Percentiles rank a stretch among this genome's conserved stretches.
phyloP scores from a whole-genome alignment of 2,113 vertebrate species.

The Heptranchias perlo region DNA sequence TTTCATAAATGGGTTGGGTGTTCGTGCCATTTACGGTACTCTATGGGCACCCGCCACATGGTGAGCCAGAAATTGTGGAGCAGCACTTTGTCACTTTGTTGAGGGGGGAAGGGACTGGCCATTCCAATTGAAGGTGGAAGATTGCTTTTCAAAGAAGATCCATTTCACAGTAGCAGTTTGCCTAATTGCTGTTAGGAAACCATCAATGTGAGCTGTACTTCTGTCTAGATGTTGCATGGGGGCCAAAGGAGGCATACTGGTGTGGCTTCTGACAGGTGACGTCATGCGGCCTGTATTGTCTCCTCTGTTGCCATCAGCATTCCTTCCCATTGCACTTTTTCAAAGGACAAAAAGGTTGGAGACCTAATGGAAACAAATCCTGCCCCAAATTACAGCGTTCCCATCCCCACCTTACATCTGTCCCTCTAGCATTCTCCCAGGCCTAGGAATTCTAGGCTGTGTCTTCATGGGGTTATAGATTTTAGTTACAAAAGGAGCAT shows the following conservation, averaged over 20 bases:
- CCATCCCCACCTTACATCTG: too few relatives aligned
- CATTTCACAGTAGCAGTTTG: neutral
- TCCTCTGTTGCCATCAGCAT: neutral
- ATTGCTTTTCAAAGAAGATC: neutral
- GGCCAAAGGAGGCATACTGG: neutral
- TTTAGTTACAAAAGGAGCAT: neutral
- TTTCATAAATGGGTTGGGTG: neutral
- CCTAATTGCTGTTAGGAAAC: neutral
- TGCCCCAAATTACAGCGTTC: neutral
- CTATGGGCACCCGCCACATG: neutral
- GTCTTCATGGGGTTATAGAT: neutral
- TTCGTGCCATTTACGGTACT: neutral
- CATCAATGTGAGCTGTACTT: neutral
- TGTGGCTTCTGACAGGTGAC: neutral
- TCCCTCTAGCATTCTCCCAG: neutral
- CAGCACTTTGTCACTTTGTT: neutral
- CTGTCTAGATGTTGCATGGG: neutral
- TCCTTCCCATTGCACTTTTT: too few relatives aligned
- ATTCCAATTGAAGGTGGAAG: neutral
- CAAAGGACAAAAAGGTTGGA: neutral
- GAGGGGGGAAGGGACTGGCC: neutral
- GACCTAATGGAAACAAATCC: neutral
- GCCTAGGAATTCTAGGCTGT: neutral
- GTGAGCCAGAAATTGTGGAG: too few relatives aligned
- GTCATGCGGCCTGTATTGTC: neutral